Evolutionary conservation across 2,888 invertebrate genomes (phyloP).

Genomic region (Pemphredon lugubris): DNA sequence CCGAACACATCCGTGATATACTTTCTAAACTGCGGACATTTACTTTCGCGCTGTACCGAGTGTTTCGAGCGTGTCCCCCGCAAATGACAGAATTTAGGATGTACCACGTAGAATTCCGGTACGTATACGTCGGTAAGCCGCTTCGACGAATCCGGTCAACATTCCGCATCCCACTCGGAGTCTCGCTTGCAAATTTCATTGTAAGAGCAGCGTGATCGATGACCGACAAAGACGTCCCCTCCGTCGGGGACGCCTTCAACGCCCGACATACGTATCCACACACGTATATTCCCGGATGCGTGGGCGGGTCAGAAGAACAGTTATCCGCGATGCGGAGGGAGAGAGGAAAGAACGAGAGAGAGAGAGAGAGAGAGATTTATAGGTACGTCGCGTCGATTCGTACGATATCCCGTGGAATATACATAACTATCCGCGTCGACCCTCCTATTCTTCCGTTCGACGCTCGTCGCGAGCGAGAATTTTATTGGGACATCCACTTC

Average conservation of each 20-base stretch:
- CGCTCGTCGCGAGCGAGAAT: constrained; percentile 23
- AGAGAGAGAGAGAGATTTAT: constrained; percentile 63
- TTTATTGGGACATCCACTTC: constrained; percentile 57
- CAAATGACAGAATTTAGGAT: too few relatives aligned
- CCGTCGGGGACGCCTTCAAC: constrained; percentile 35
- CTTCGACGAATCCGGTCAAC: not conserved
- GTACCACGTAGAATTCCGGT: not conserved
- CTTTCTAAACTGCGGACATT: too few relatives aligned
- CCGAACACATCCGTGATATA: too few relatives aligned
- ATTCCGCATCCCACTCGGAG: not conserved
- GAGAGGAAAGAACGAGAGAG: too few relatives aligned
- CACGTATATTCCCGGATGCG: constrained; percentile 24
- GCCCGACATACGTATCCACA: constrained; percentile 28
- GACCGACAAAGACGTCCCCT: constrained; percentile 48
- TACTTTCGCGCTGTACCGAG: too few relatives aligned
- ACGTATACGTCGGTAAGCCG: not conserved
- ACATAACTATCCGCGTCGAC: constrained; percentile 12
- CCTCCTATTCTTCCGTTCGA: constrained; percentile 5
- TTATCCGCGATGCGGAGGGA: constrained; percentile 35
- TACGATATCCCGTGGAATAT: constrained; percentile 37
- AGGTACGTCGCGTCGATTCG: constrained; percentile 35
- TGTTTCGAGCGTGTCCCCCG: too few relatives aligned
- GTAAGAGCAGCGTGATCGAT: constrained; percentile 43
- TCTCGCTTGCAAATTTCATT: constrained; percentile 41
- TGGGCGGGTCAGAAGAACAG: constrained; percentile 47